Conservation (phyloP, 2,113 vertebrate genomes). For the Pomatorhinus ruficollis region DNA sequence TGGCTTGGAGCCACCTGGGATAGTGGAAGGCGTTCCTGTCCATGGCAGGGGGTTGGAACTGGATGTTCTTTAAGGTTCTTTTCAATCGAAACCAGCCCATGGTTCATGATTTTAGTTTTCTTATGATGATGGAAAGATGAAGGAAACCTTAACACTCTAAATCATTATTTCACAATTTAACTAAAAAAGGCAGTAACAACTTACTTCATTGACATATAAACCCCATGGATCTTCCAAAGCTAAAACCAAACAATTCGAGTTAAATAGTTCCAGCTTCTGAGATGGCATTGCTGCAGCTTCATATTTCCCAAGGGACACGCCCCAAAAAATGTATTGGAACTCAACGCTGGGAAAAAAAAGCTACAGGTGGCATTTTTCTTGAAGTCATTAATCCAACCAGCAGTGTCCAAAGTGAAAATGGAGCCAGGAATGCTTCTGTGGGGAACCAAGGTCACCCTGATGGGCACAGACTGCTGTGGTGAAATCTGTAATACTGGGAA, state of each 20-base stretch:
- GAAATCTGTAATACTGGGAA: background rate
- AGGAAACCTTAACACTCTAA: background rate
- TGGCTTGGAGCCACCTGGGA: background rate
- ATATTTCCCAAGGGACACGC: background rate
- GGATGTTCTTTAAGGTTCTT: background rate
- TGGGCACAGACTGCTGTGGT: rapidly evolving
- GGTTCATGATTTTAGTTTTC: background rate
- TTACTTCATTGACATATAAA: background rate
- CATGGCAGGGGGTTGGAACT: background rate
- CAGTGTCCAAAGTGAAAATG: background rate
- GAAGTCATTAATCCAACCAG: background rate
- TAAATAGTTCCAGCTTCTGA: background rate
- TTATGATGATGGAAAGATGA: background rate
- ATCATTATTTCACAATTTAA: background rate
- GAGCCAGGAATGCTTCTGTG: background rate
- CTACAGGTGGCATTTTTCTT: background rate
- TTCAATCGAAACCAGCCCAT: background rate
- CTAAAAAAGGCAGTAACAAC: rapidly evolving
- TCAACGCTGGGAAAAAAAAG: rapidly evolving
- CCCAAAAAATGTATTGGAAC: background rate
- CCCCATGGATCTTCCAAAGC: background rate
- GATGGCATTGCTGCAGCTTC: background rate
- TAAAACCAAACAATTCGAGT: background rate
- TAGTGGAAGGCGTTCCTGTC: background rate
- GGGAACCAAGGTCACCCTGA: background rate